Evolutionary conservation across 2,888 invertebrate genomes (phyloP), one percentile per base, ranked within the genome.

Genomic region (Meteorus colon): DNA sequence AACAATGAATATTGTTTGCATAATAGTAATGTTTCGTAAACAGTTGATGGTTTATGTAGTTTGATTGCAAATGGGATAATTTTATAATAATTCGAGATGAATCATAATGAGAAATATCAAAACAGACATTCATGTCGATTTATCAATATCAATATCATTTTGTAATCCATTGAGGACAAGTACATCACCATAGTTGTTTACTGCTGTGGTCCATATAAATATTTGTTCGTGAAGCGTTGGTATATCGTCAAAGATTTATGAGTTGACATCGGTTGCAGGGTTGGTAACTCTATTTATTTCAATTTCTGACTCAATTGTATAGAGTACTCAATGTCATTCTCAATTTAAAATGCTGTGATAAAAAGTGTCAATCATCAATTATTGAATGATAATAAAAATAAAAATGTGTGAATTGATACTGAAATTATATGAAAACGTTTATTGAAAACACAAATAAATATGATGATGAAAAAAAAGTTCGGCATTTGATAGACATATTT

Each of bases 211-310:
- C 19, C 31, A 66, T 41, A 45, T 27, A 55, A 48, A 62, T 27
- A n/a, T 70, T 65, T 75, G 27, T 29, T 37, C 70, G 31, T 62
- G 70, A 55, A 16, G 19, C 8, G 6, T 14, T 75, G 37, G 79
- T 77, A 80, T 80, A 71, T 63, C 73, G 83, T 16, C 1, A n/a
- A n/a, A 86, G 85, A 86, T 86, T 86, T 86, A 86, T 84, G 85
- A 86, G 85, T 84, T 84, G 8, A 41, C 12, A 41, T 41, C 8
- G 12, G 41, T 41, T 10, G 41, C 41, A 12, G 41, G 4, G 41
- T 41, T 12, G 41, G 12, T 41, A 41, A 41, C 8, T 2, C 12
- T 10, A 41, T 12, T 41, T 41, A 5, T 41, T 8, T 10, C 2
- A 12, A 41, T 12, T 10, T 41, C 12, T 8, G 8, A 41, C 41